Percentiles rank a stretch among this genome's conserved stretches.
Evolutionary conservation across 2,888 invertebrate genomes (phyloP).

Genomic region (Andrena hattorfiana): DNA sequence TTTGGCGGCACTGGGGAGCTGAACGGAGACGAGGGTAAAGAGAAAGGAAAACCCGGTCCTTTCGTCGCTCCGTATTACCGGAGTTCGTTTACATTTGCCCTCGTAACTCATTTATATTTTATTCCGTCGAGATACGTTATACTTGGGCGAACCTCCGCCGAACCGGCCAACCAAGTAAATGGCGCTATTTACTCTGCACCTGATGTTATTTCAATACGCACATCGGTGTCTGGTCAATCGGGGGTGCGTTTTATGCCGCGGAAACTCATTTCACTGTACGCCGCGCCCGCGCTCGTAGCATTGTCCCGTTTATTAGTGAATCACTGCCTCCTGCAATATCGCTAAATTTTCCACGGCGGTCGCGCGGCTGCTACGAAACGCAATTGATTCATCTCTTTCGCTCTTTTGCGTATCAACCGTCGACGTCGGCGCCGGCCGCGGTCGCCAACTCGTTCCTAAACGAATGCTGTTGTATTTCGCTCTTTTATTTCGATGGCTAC

Average conservation of each 20-base stretch:
- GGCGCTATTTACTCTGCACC: conserved; percentile 34
- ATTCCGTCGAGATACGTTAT: background rate
- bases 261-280: conserved; percentile 48
- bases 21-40: background rate
- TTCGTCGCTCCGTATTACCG: background rate
- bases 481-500: background rate
- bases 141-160: conserved; percentile 3
- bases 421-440: background rate
- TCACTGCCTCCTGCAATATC: conserved; percentile 47
- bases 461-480: background rate
- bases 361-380: conserved; percentile 14
- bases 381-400: conserved; percentile 46
- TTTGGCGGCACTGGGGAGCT: background rate
- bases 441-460: conserved; percentile 10
- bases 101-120: conserved; percentile 21
- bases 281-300: conserved; percentile 30
- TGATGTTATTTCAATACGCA: conserved; percentile 43
- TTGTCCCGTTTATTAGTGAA: conserved; percentile 60
- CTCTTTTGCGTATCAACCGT: conserved; percentile 15
- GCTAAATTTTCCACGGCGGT: conserved; percentile 43
- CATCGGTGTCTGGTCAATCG: conserved; percentile 28
- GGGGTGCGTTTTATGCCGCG: conserved; percentile 37
- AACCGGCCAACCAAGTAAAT: conserved; percentile 30
- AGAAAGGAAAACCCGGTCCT: background rate
- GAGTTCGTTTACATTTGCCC: background rate